These are phyloP conservation scores for Callorhinus ursinus DNA, from an alignment of 2,113 vertebrate species.

Conservation along the genomic window DNA sequence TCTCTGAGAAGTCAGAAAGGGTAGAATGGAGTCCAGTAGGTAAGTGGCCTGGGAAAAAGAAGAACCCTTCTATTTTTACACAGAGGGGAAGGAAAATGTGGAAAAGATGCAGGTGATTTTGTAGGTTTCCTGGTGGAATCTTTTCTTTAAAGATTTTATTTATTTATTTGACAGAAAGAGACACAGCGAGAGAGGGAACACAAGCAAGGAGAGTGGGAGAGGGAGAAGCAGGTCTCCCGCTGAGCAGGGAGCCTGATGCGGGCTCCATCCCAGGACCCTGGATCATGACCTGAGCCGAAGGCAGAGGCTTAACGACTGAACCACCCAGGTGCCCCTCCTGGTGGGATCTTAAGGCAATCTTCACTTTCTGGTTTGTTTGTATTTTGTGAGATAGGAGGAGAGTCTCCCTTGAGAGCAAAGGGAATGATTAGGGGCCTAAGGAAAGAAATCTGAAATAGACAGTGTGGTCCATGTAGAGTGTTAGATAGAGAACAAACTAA, in stretches of 20 bases:
- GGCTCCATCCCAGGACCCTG: too few species aligned
- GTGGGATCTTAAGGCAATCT: neutral
- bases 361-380: neutral
- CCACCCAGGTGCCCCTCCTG: neutral
- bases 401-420: neutral
- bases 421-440: neutral
- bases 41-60: neutral
- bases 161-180: too few species aligned
- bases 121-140: neutral
- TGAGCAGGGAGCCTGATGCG: too few species aligned
- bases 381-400: neutral
- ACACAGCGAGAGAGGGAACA: too few species aligned
- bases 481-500: neutral
- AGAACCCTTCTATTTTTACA: neutral
- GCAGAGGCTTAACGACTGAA: too few species aligned
- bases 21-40: neutral
- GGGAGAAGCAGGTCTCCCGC: too few species aligned
- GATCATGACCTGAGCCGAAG: too few species aligned
- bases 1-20: neutral
- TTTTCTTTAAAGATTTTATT: neutral
- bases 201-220: too few species aligned
- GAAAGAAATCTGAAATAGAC: neutral
- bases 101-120: neutral
- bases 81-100: neutral
- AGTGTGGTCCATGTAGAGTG: neutral